Base-by-base conservation (phyloP, 2,113 vertebrate genomes). In the Hydrochoerus hydrochaeris region DNA sequence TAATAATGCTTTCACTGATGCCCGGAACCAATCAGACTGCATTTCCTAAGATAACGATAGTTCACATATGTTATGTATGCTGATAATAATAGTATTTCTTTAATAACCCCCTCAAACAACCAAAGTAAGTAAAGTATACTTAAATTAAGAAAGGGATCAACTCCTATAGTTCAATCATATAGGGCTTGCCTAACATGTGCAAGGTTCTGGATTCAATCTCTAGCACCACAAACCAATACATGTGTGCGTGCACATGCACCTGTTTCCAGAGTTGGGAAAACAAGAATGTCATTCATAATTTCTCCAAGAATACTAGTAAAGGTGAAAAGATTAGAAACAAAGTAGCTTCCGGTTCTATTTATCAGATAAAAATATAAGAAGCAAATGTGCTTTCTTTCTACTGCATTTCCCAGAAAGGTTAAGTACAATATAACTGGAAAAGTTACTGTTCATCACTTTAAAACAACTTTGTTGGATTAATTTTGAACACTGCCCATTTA, bases 401-500 rank as follows among this genome's bases (percentile, higher is more conserved):
- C 22, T 73, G 20, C 30, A 65, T 67, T 52, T 88, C 81, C 46
- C 19, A 97, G 57, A 44, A 91, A 92, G 20, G 26, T 87, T 86
- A 85, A 4, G 58, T 49, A 71, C 49, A 73, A 11, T 17, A 8
- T 73, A 89, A 95, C 2, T 20, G 13, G 41, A 90, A 80, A 2
- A 96, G 85, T 67, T 90, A 65, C 87, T 96, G 75, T 78, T 73
- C 44, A 54, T 0, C 58, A 58, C 54, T 96, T 71, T 91, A 88
- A 81, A 78, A 35, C 26, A 80, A 83, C 57, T 65, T 90, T 90
- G 19, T 69, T 85, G 17, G 44, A 81, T 94, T 82, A 71, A 83
- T 78, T 81, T 88, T 87, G 60, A 58, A 85, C 73, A 58, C 14
- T 28, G 28, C 69, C 30, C 30, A 11, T 38, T 89, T 92, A 54